phyloP scores from a whole-genome alignment of 2,888 invertebrate species.

The Stenotaenia linearis region DNA sequence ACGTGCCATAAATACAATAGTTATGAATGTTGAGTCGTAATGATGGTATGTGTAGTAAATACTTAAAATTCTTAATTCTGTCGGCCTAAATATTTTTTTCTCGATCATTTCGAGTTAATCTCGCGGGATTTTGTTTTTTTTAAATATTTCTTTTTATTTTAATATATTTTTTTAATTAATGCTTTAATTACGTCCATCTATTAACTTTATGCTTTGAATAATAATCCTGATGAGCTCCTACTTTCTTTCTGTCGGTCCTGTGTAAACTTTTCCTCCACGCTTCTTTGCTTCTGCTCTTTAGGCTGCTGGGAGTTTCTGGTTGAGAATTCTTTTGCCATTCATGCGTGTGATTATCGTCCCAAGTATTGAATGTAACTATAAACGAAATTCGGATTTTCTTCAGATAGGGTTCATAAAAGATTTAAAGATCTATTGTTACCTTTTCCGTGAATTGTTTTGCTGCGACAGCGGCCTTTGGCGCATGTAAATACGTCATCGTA shows the following conservation, averaged over 20 bases:
- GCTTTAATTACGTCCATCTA: neutral
- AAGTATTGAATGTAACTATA: neutral
- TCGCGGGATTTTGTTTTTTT: neutral
- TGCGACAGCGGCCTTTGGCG: neutral
- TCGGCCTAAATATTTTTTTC: neutral
- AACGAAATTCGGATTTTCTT: no score
- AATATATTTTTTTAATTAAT: neutral
- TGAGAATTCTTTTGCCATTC: neutral
- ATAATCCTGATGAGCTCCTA: neutral
- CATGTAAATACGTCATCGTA: neutral
- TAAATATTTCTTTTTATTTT: neutral
- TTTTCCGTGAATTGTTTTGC: neutral
- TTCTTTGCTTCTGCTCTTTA: neutral
- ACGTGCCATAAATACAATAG: neutral
- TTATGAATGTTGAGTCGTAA: neutral
- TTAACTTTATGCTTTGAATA: neutral
- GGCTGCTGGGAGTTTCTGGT: neutral
- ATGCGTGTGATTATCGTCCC: neutral
- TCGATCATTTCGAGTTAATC: no score
- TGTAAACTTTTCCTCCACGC: neutral
- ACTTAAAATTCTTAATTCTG: neutral
- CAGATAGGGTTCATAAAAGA: no score
- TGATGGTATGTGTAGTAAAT: neutral
- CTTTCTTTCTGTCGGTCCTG: neutral
- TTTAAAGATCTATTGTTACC: neutral